phyloP scores from a whole-genome alignment of 2,797 vertebrate genomes.

The Huso huso region DNA sequence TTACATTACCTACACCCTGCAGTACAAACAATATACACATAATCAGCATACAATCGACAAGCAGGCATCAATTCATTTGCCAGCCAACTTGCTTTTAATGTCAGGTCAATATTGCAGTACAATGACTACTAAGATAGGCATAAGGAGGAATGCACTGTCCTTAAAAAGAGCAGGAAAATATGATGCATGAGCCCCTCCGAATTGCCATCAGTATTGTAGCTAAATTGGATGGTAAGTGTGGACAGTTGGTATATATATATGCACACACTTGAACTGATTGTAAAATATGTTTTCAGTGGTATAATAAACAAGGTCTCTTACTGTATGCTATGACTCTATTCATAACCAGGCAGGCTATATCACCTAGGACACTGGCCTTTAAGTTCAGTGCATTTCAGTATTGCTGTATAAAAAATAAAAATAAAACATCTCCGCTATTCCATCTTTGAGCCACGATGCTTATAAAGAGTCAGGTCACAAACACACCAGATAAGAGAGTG shows the following conservation, averaged over 20 bases:
- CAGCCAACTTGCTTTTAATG: too few species aligned
- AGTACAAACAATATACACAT: not conserved
- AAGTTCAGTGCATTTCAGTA: not conserved
- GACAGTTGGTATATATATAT: too few species aligned
- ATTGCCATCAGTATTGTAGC: too few species aligned
- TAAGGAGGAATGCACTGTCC: too few species aligned
- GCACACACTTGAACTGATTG: too few species aligned
- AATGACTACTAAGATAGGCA: too few species aligned
- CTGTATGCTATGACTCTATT: not conserved
- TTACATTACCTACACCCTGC: not conserved
- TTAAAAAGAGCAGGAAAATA: too few species aligned
- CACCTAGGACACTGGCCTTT: not conserved
- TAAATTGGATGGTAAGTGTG: too few species aligned
- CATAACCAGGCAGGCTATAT: not conserved
- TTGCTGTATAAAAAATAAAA: not conserved
- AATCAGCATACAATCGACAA: not conserved
- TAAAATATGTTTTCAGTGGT: too few species aligned
- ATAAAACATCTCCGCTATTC: not conserved
- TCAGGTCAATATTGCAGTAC: too few species aligned
- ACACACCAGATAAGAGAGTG: slow-evolving; percentile 18
- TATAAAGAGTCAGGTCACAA: not conserved
- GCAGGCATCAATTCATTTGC: not conserved
- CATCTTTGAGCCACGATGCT: not conserved
- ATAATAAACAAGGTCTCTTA: too few species aligned
- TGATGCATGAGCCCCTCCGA: too few species aligned